Evolutionary conservation across 2,113 vertebrate species (phyloP), one percentile per base, ranked within the genome.

Genomic region (Aramus guarauna): DNA sequence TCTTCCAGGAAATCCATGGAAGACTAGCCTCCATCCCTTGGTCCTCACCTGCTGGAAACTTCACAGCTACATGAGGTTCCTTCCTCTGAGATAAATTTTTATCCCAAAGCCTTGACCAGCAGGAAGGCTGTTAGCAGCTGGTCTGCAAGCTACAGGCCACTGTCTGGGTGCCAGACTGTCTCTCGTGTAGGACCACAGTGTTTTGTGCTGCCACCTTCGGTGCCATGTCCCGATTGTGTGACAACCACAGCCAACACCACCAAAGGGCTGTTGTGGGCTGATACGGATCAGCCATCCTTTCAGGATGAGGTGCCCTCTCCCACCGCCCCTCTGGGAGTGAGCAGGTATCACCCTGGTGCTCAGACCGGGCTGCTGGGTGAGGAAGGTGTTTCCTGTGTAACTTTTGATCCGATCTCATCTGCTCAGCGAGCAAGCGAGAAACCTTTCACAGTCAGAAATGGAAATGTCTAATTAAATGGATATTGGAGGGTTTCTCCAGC

Each of bases 231-330:
- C 15, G 34, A 2, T 8, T 16, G 24, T 24, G 17, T 8, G 66
- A 5, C 7, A 32, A 11, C 15, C 45, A 58, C 45, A 22, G 26
- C 71, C 37, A 43, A 2, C 36, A 5, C 58, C 9, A 4, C 15
- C 16, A 18, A 15, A 15, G 64, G 39, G 50, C 41, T 56, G 36
- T 10, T 15, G 53, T 32, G 41, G 62, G 5, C 37, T 21, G 56
- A 23, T 5, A 2, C 0, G 30, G 63, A 3, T 58, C 27, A 27
- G 11, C 0, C 2, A 22, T 37, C 26, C 59, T 27, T 9, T 11
- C 8, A 34, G 36, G 53, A 26, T n/a, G 11, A 41, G 20, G 21
- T 26, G 48, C 36, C 15, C 15, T 92, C 48, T 36, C 27, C 43
- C 17, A 11, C 34, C 53, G 17, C 13, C n/a, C 16, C 50, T 45